Base-by-base conservation (phyloP, 2,113 vertebrate species). In the Heteronetta atricapilla region DNA sequence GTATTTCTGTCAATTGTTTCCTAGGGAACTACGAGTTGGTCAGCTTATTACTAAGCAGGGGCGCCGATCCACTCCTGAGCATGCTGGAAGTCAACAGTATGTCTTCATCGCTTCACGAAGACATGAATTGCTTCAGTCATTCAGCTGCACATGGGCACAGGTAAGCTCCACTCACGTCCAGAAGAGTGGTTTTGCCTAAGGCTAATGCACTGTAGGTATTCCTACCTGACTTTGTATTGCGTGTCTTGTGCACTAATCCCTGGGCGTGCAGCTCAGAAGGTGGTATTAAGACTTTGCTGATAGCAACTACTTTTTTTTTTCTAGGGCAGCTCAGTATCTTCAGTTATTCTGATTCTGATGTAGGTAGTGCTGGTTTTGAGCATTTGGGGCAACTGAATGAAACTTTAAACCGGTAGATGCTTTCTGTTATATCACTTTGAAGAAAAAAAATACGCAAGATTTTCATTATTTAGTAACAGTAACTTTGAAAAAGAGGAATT, bases 121-220 rank as follows among this genome's bases (percentile, higher is more conserved):
- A 99, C 36, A 99, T 99, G 99, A 99, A 99, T 89, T 99, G 99
- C 97, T 99, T 99, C 98, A 99, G 99, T 90, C 99, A 99, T 48
- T 99, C 99, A 0, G 99, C 99, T 0, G 99, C 99, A 28, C 99
- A 99, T 0, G 99, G 99, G 80, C 99, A 99, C 98, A 99, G 99
- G 99, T 99, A 96, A 8, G 36, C 42, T 42, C 63, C 7, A 1
- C 1, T 40, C 8, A 0, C 18, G 33, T 11, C 53, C 70, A 3
- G 16, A 26, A 3, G 21, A 3, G 21, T 10, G 26, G 23, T 50
- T 80, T 10, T 42, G 13, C 66, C 66, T 16, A 17, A 38, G 59
- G 46, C 66, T 48, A 5, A 8, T 20, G 5, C 17, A 1, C 60
- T 40, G 14, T 0, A 2, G 59, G 22, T 46, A 23, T 13, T 66